Base-by-base conservation (phyloP, 1,140 invertebrate species). In the Nasonia vitripennis region DNA sequence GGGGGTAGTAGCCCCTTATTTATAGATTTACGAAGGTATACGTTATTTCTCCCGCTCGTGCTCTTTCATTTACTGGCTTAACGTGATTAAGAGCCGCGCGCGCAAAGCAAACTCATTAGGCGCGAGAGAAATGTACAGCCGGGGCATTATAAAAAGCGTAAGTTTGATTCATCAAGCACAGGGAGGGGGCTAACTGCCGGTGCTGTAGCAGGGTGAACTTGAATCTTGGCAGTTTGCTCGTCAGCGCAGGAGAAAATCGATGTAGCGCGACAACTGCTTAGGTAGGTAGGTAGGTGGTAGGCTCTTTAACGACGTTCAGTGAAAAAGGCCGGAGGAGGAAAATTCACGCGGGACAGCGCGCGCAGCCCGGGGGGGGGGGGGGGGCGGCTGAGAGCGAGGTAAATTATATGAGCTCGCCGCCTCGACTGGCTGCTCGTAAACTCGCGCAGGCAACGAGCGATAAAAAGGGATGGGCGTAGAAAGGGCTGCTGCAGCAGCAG, bases 391-490 rank as follows among this genome's bases (percentile, higher is more conserved):
- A 20, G 20, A 62, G 55, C 17, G 27, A 75, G 37, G 23, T 67
- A 67, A 79, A 79, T 79, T 79, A 67, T 67, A 34, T 41, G 75
- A n/a, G 75, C 20, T 48, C n/a, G 2, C 73, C 78, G 73, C 7
- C 37, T 75, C 20, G 31, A 75, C 73, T 75, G 17, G 73, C 23
- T 71, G 74, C 51, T 81, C 62, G 67, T 81, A 81, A 81, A 81
- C 67, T 70, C 2, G 67, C 12, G 79, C 62, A 48, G 62, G 31
- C 79, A 45, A 71, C 67, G 79, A 51, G 67, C 62, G 79, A 81
- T 70, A 55, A 81, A 81, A 81, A 71, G 67, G 70, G 41, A 41
- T 31, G 62, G 73, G 34, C 34, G 73, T 14, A 75, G 73, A 41
- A 41, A 75, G 17, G 73, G 55, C 55, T 62, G 20, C 51, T n/a